These are phyloP conservation scores for Crotalus tigris DNA, from an alignment of 2,113 vertebrate species.

Conservation along the genomic window DNA sequence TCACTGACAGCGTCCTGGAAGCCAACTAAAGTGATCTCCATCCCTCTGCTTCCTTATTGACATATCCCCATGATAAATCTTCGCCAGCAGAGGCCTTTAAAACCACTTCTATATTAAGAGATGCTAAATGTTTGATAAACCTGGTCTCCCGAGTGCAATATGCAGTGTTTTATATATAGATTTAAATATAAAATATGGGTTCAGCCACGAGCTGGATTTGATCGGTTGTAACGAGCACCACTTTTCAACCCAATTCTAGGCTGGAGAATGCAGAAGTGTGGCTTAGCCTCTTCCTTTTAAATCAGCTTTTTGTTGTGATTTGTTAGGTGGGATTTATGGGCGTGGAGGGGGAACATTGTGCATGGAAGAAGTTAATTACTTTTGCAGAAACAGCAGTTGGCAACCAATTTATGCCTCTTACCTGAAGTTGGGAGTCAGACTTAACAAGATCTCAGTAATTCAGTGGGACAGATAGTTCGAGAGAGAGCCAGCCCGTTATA, in stretches of 20 bases:
- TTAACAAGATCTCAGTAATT: constrained; percentile 29
- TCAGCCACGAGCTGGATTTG: constrained; percentile 57
- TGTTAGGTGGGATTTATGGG: constrained; percentile 59
- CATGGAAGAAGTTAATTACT: constrained; percentile 60
- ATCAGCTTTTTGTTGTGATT: constrained; percentile 52
- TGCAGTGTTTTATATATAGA: constrained; percentile 63
- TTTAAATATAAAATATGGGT: constrained; percentile 68
- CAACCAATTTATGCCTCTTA: constrained; percentile 50
- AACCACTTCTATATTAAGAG: constrained; percentile 60
- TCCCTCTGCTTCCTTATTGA: constrained; percentile 60
- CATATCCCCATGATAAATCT: constrained; percentile 56
- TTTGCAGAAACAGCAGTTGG: constrained; percentile 53
- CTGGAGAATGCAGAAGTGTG: constrained; percentile 51
- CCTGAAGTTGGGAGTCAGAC: constrained; percentile 37
- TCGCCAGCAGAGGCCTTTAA: constrained; percentile 62
- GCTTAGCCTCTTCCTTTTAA: constrained; percentile 63
- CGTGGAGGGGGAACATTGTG: constrained; percentile 45
- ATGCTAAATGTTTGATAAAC: constrained; percentile 67
- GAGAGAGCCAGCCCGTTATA: too few relatives aligned
- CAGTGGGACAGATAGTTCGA: not conserved
- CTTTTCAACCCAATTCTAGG: constrained; percentile 56
- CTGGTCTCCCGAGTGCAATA: constrained; percentile 62
- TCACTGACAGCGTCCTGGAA: constrained; percentile 43
- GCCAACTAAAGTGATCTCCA: constrained; percentile 30
- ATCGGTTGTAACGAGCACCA: constrained; percentile 48